Evolutionary conservation across 2,113 vertebrate species (phyloP).

Genomic region (Nibea coibor): DNA sequence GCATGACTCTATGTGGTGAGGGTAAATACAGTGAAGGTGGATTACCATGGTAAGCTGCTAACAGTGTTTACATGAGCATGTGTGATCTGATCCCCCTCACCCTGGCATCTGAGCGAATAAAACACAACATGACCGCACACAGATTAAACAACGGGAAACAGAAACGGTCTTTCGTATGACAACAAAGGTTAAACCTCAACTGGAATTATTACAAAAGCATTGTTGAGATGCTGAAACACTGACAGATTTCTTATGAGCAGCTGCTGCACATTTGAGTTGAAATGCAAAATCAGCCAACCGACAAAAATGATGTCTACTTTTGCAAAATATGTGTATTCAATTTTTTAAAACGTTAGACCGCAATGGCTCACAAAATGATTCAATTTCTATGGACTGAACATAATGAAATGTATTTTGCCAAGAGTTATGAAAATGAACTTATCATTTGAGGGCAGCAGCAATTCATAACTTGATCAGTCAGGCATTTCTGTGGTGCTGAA

Average conservation of each 20-base stretch:
- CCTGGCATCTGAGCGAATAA: slow-evolving; percentile 28
- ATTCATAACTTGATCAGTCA: slow-evolving; percentile 13
- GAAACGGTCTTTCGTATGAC: not conserved
- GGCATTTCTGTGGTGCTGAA: not conserved
- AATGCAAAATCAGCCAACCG: not conserved
- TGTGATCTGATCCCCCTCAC: slow-evolving; percentile 51
- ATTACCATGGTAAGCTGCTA: slow-evolving; percentile 66
- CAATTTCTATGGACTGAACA: not conserved
- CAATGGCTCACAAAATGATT: not conserved
- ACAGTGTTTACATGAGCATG: slow-evolving; percentile 63
- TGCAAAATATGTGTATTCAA: not conserved
- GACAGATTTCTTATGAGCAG: not conserved
- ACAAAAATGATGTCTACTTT: not conserved
- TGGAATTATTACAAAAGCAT: not conserved
- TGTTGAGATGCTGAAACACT: not conserved
- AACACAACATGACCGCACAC: slow-evolving; percentile 41
- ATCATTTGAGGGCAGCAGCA: not conserved
- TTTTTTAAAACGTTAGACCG: not conserved
- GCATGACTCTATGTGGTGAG: slow-evolving; percentile 19
- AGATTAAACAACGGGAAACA: slow-evolving; percentile 50
- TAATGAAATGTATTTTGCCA: not conserved
- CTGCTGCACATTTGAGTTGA: not conserved
- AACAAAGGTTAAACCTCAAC: not conserved
- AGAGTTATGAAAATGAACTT: not conserved
- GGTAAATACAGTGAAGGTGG: slow-evolving; percentile 67